Base-by-base conservation (phyloP, 2,113 vertebrate genomes). In the Otocyon megalotis region DNA sequence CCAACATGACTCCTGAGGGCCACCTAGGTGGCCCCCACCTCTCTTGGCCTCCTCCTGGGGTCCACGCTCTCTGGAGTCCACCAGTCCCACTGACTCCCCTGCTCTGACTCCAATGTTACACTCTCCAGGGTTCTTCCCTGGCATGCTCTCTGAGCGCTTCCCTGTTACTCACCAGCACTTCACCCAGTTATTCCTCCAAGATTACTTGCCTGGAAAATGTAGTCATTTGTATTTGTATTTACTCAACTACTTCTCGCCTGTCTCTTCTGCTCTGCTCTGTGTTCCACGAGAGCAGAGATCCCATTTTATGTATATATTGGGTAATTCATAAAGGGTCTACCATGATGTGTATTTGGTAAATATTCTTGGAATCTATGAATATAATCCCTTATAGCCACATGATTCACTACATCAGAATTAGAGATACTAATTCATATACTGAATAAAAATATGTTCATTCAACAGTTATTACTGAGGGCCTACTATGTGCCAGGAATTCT, bases 1-100 rank as follows among this genome's bases (percentile, higher is more conserved):
- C 32, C 20, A 5, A 5, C 19, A 0, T 0, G 30, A 62, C 4
- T 37, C 7, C n/a, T 28, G 6, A n/a, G 54, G 1, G 17, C 16
- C 2, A 0, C 63, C 35, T 77, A 58, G 5, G 56, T 30, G 12
- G 54, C 26, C 53, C 1, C 2, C 12, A 9, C 50, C 16, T 63
- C 13, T 14, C n/a, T 60, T 1, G 0, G 43, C 1, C 43, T 1
- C 60, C 77, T 26, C 60, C 77, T 26, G 3, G 50, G 24, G 7
- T 5, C 62, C 24, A 4, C 0, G 1, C 30, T 30, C 56, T 28
- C 74, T 58, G 4, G 10, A 10, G 15, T 32, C 17, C 2, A 0
- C 35, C 14, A 63, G 17, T 30, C 24, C 43, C 74, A 30, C 43
- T 4, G 74, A 30, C 24, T 76, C 13, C 72, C 24, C 13, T 0